Evolutionary conservation across 2,888 invertebrate species (phyloP), one percentile per base, ranked within the genome.

Genomic region (Pseudanteris insignis): DNA sequence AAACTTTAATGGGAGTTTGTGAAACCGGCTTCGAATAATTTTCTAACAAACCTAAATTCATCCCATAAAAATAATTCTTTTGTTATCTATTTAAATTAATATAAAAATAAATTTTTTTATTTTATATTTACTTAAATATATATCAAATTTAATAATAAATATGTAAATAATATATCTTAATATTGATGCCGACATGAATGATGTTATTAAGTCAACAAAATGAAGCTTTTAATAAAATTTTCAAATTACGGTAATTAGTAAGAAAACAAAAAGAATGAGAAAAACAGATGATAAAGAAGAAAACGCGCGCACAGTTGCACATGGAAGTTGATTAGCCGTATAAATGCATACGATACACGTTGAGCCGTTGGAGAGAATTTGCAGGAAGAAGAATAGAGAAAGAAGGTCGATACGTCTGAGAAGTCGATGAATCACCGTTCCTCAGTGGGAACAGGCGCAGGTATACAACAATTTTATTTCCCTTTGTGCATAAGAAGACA

Each of bases 341-440:
- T 54, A 61, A 54, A 61, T 61, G 60, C 38, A 48, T 48, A 41
- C 44, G 44, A 48, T 54, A 54, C 48, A 54, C 48, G 44, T 54
- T 47, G 48, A 48, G 24, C 36, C 12, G 46, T 54, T 55, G 36
- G 44, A 47, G 40, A 48, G 41, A 55, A 55, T 59, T 59, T 48
- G 36, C 37, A 54, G 53, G 58, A 63, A 48, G 60, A 57, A 53
- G 51, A 53, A 53, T 44, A 48, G 53, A 55, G 48, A 58, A 63
- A 63, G 55, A 51, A 59, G 64, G 64, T 65, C 64, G 62, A 59
- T 55, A 41, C 54, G 60, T 57, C 59, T 61, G 61, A 29, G 47
- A 34, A 50, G 57, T 44, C 61, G 64, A 58, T 64, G 64, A 64
- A 54, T 64, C 64, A 64, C 46, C 64, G 36, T 51, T 13, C 18